These are phyloP conservation scores for Drosophila paucipuncta DNA, from an alignment of 2,888 invertebrate species.

Conservation along the genomic window DNA sequence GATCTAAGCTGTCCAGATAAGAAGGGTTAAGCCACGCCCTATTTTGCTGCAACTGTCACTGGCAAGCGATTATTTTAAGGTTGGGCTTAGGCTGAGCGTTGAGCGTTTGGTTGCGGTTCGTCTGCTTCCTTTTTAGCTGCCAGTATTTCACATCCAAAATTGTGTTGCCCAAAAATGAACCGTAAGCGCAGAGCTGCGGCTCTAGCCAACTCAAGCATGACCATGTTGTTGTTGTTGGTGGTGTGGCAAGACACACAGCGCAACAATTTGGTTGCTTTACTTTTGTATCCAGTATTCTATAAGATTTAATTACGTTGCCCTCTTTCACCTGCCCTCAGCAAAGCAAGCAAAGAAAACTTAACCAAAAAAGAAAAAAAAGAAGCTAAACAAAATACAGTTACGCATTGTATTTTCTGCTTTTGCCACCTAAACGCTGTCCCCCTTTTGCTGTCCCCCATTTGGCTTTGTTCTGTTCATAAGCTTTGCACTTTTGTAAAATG, in stretches of 20 bases:
- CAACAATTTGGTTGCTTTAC: constrained; percentile 54
- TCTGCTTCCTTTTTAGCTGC: constrained; percentile 59
- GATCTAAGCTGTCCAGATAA: constrained; percentile 21
- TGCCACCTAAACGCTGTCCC: constrained; percentile 58
- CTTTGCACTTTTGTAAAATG: constrained; percentile 74
- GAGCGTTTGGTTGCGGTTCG: constrained; percentile 57
- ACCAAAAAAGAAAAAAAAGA: constrained; percentile 16
- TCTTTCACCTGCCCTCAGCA: constrained; percentile 43
- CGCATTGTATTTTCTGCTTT: constrained; percentile 68
- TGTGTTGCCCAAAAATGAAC: constrained; percentile 50
- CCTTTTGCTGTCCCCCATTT: constrained; percentile 70
- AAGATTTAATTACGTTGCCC: constrained; percentile 71
- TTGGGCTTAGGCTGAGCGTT: constrained; percentile 49
- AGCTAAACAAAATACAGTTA: constrained; percentile 60
- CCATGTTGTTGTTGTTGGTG: constrained; percentile 37
- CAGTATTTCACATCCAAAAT: constrained; percentile 63
- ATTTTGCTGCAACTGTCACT: constrained; percentile 48
- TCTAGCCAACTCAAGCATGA: constrained; percentile 64
- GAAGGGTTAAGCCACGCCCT: constrained; percentile 59
- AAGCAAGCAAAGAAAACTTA: constrained; percentile 13
- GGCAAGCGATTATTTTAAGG: constrained; percentile 64
- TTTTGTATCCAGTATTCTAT: constrained; percentile 53
- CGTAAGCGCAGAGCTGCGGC: constrained; percentile 52
- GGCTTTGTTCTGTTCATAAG: constrained; percentile 72
- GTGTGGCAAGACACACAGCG: constrained; percentile 46